Evolutionary conservation across 2,888 invertebrate species (phyloP).

Genomic region (Drosophila tanythrix): DNA sequence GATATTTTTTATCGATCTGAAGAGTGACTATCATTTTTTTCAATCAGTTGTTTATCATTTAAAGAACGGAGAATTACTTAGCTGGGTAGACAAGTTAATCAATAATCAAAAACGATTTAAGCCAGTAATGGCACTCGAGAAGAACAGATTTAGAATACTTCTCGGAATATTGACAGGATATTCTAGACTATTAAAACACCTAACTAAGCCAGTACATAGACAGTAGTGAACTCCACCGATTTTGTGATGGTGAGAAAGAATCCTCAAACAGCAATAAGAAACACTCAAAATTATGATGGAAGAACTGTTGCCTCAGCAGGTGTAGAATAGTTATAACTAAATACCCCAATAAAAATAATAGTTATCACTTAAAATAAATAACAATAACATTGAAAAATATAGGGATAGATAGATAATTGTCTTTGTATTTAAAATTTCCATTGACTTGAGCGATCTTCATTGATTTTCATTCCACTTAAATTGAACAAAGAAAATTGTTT

Average conservation of each 20-base stretch:
- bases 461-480: neutral
- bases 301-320: neutral
- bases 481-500: slow-evolving; percentile 5
- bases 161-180: neutral
- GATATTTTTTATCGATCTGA: neutral
- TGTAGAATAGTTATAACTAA: neutral
- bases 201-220: neutral
- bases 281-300: neutral
- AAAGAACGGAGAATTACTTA: neutral
- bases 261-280: neutral
- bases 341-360: neutral
- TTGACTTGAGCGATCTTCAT: neutral
- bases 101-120: neutral
- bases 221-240: too few species aligned
- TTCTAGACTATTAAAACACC: neutral
- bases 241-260: neutral
- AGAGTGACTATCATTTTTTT: neutral
- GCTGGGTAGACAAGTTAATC: neutral
- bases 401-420: neutral
- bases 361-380: neutral
- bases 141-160: neutral
- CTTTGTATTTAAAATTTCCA: neutral
- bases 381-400: neutral
- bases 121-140: fast-evolving
- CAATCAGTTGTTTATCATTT: neutral